Evolutionary conservation across 2,888 invertebrate species (phyloP), one percentile per base, ranked within the genome.

Genomic region (Phaedon cochleariae): DNA sequence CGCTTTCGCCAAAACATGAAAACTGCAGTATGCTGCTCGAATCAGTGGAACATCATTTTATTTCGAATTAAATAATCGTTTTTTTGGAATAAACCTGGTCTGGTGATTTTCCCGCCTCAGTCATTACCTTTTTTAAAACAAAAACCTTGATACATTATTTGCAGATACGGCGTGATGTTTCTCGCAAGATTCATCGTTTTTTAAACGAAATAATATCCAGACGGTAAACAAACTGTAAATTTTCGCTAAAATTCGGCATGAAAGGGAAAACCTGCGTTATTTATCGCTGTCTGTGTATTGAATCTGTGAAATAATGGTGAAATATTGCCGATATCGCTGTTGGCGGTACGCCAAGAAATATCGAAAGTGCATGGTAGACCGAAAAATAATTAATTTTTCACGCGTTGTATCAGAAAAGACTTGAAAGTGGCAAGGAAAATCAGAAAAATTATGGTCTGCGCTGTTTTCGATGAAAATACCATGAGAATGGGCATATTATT

Each of bases 141-240:
- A 41, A 41, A 17, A 10, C 55, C 55, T 41, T 37, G n/a, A n/a
- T n/a, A n/a, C 20, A 55, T 15, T 37, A 29, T 57, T 57, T 57
- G 4, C 22, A 17, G 10, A 7, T n/a, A 45, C 20, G 46, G 29
- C 46, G 18, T 29, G 21, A 55, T 41, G 37, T 41, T 41, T 41
- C 55, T 4, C 1, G 15, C 10, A 17, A 26, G 46, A 57, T 57
- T 57, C 26, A 46, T 57, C 22, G 57, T 57, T 45, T 45, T 41
- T 9, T 15, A 45, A 57, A 57, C 26, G 3, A 18, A 26, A 18
- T 45, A 57, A 37, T 45, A 57, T 57, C 57, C 10, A 17, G 57
- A 57, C 26, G 46, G 45, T 57, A 57, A 57, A 57, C 57, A 57
- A 57, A 57, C 57, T 57, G 57, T 57, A 45, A 45, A 57, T 45